Base-by-base conservation (phyloP, 2,888 invertebrate genomes). In the Ectemnius cavifrons region DNA sequence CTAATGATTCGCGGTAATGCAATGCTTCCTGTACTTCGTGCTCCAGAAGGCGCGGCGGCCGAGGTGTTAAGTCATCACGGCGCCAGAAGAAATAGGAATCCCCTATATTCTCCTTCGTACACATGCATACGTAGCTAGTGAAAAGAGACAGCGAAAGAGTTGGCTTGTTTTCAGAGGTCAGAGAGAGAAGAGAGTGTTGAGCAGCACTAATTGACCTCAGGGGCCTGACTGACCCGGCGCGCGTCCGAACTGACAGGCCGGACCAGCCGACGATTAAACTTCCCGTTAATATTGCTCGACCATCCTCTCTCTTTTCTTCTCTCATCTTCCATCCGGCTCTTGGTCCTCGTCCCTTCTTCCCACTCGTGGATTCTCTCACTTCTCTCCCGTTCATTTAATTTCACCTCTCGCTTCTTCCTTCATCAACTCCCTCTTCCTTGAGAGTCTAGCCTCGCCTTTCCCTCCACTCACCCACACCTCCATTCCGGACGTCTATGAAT, bases 171-270 rank as follows among this genome's bases (percentile, higher is more conserved):
- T 88, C 79, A 85, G 83, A 82, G 85, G 84, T 84, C 84, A 75
- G 71, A 81, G 80, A 72, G 80, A 83, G 77, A 79, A 78, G 83
- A 86, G 86, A 89, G 89, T 89, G 89, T 89, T 88, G 89, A 89
- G 87, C 87, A 87, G 88, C 86, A 86, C 89, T 90, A 90, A 90
- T 90, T 89, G 90, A 90, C 90, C 89, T 88, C 87, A 82, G 83
- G 88, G 86, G 87, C 87, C 84, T 81, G 83, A 87, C 88, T 90
- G 90, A 90, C 89, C 90, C 87, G 87, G 87, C 89, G 88, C 87
- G 86, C 88, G 89, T 87, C 87, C 87, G 84, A 85, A 88, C 84
- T 87, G 86, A 87, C 88, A 88, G 87, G 81, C 84, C 84, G 84
- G 87, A 86, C 87, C 87, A 83, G 84, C 84, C 87, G 81, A 87